Conservation (phyloP, 2,888 invertebrate species). For the Halictus quadricinctus region DNA sequence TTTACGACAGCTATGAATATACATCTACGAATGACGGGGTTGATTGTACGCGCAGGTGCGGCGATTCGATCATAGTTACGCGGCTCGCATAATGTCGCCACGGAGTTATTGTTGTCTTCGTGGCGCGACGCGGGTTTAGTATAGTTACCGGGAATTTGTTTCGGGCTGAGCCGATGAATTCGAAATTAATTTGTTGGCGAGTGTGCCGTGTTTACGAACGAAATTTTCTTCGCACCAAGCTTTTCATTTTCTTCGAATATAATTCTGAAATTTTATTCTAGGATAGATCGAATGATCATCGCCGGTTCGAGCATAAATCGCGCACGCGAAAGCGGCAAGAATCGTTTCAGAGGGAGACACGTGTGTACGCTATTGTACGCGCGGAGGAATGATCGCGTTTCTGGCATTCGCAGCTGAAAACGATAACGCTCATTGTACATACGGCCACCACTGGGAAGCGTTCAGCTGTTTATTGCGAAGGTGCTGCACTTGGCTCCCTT, state of each 20-base stretch:
- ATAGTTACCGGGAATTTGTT: neutral
- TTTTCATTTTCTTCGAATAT: no score
- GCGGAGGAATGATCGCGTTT: neutral
- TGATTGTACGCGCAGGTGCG: constrained; percentile 29
- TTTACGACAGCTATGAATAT: constrained; percentile 23
- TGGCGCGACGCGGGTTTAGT: neutral
- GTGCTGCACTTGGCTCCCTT: constrained; percentile 44
- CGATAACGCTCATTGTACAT: neutral
- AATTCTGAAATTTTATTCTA: no score
- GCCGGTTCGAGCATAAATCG: neutral
- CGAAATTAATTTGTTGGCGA: neutral
- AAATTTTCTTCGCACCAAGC: no score
- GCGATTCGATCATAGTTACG: constrained; percentile 38
- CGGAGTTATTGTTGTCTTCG: constrained; percentile 6
- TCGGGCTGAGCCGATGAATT: neutral
- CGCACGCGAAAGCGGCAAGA: neutral
- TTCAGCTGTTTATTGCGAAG: neutral
- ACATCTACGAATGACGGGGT: constrained; percentile 14
- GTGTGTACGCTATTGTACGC: neutral
- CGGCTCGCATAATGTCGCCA: constrained; percentile 29
- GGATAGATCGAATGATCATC: no score
- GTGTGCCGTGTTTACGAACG: no score
- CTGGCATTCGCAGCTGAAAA: constrained; percentile 1
- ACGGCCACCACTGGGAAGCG: constrained; percentile 18
- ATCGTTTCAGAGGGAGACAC: neutral